phyloP scores from a whole-genome alignment of 1,140 invertebrate species.

The Metaphire vulgaris region DNA sequence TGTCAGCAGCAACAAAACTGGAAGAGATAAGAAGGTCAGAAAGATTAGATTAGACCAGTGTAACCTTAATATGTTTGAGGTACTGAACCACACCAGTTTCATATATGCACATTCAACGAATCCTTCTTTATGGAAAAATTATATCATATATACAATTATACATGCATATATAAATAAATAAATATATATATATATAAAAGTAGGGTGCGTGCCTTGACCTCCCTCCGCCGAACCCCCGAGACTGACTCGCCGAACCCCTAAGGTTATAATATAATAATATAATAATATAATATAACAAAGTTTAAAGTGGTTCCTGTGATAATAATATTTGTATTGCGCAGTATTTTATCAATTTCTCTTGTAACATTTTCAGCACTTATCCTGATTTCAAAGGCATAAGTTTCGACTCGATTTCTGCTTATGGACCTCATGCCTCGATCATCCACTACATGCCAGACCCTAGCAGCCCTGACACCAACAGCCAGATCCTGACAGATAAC shows the following conservation, averaged over 20 bases:
- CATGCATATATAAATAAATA: not conserved
- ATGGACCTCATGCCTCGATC: constrained; percentile 82
- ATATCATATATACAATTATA: not conserved
- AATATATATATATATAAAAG: not conserved
- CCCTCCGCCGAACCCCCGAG: not conserved
- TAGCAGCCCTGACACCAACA: constrained; percentile 60
- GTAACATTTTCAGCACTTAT: constrained; percentile 55
- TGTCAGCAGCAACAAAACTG: constrained; percentile 72
- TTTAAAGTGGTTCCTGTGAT: not conserved
- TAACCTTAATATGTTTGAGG: not conserved
- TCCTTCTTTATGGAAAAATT: not conserved
- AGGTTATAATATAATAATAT: not conserved
- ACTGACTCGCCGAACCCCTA: not conserved
- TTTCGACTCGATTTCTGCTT: constrained; percentile 85
- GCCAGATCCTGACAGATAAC: constrained; percentile 63
- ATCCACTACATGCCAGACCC: constrained; percentile 72
- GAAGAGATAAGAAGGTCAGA: constrained; percentile 66
- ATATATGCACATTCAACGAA: not conserved
- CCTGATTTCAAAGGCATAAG: constrained; percentile 77
- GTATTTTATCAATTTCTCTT: constrained; percentile 5
- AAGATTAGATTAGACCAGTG: not conserved
- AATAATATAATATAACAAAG: not conserved
- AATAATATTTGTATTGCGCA: constrained; percentile 21
- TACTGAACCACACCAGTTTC: not conserved
- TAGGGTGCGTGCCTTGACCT: not conserved